Evolutionary conservation across 2,888 invertebrate genomes (phyloP).

Genomic region (Nezara viridula): DNA sequence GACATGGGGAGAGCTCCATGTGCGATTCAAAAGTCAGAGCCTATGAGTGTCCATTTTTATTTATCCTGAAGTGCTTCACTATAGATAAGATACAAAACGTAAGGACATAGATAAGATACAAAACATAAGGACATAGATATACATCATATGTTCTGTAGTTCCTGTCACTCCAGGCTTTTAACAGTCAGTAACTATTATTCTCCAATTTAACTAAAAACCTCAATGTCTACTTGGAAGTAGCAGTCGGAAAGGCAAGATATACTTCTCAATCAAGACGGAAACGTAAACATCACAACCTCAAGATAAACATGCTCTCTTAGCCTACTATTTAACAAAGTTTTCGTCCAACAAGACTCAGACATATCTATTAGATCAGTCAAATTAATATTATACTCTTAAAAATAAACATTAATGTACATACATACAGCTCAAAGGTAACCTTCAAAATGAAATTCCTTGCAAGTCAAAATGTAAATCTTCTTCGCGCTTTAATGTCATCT

Average conservation of each 20-base stretch:
- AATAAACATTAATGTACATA: slow-evolving; percentile 11
- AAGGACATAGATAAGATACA: no score
- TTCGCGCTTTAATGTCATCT: slow-evolving; percentile 49
- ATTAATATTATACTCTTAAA: slow-evolving; percentile 3
- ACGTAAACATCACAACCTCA: neutral
- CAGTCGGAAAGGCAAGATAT: neutral
- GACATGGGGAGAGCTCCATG: neutral
- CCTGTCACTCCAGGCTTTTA: neutral
- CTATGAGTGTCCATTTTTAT: slow-evolving; percentile 5
- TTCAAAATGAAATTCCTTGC: slow-evolving; percentile 14
- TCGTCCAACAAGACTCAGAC: neutral
- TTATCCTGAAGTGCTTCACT: neutral
- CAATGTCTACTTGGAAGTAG: neutral
- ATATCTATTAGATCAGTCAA: neutral
- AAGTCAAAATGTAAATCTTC: slow-evolving; percentile 18
- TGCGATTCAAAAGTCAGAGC: neutral
- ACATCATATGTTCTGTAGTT: neutral
- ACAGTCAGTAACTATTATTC: neutral
- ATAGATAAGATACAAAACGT: neutral
- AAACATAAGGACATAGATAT: no score
- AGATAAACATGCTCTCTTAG: slow-evolving; percentile 6
- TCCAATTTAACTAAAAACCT: neutral
- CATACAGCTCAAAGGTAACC: slow-evolving; percentile 30
- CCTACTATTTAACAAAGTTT: neutral
- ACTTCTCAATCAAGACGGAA: neutral